These are phyloP conservation scores for Smittia sp. DNA, from an alignment of 2,888 invertebrate genomes.

Conservation along the genomic window DNA sequence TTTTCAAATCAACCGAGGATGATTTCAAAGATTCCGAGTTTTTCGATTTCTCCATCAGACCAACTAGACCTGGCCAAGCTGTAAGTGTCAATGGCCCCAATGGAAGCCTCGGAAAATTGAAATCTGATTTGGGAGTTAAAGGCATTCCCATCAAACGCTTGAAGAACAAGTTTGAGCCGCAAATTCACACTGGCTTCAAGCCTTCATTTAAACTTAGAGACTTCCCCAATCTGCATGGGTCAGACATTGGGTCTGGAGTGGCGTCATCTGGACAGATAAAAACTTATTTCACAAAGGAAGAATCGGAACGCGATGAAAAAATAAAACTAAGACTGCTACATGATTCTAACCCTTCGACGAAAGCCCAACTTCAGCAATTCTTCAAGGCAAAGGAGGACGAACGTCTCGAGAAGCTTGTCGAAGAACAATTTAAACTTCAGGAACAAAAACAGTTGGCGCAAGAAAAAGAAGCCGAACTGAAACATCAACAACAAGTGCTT, in stretches of 20 bases:
- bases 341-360: conserved; percentile 2
- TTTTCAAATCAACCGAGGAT: conserved; percentile 36
- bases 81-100: not conserved
- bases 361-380: conserved; percentile 40
- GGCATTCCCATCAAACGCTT: not conserved
- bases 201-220: conserved; percentile 37
- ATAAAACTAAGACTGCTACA: not conserved
- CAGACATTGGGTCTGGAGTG: conserved; percentile 27
- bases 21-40: conserved; percentile 34
- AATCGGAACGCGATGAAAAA: not conserved
- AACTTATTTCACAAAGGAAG: conserved; percentile 1
- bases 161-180: conserved; percentile 37
- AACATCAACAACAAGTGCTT: conserved; percentile 22
- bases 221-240: conserved; percentile 18
- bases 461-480: conserved; percentile 36
- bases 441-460: conserved; percentile 28
- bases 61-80: conserved; percentile 23
- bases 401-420: conserved; percentile 37
- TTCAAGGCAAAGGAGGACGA: conserved; percentile 39
- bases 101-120: conserved; percentile 19
- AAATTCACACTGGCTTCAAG: conserved; percentile 20
- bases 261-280: conserved; percentile 36
- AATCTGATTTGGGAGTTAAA: conserved; percentile 29
- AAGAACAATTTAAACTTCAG: conserved; percentile 38
- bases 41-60: conserved; percentile 33